phyloP scores from a whole-genome alignment of 1,140 invertebrate genomes.

The Asobara japonica region DNA sequence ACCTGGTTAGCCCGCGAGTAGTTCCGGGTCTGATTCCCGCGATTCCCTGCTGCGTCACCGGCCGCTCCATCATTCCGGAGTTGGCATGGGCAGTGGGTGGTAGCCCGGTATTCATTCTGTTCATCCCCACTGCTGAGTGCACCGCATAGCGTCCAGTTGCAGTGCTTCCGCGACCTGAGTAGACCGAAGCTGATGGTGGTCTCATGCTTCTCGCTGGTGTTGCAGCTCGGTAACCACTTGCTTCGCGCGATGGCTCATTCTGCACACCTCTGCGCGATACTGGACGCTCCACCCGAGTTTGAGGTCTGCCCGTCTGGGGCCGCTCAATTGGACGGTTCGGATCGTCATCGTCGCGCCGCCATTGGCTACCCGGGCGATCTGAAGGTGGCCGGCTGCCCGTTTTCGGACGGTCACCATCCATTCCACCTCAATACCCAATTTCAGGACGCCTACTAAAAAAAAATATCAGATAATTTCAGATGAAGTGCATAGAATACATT shows the following conservation, averaged over 20 bases:
- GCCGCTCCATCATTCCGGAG: slow-evolving; percentile 72
- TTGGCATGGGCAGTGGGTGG: slow-evolving; percentile 41
- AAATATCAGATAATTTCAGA: not conserved
- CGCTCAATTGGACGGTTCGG: slow-evolving; percentile 26
- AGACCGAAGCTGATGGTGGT: slow-evolving; percentile 50
- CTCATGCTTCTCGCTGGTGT: slow-evolving; percentile 49
- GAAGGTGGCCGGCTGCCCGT: not conserved
- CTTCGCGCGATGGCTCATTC: slow-evolving; percentile 41
- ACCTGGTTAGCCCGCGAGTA: slow-evolving; percentile 64
- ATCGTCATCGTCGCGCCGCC: not conserved
- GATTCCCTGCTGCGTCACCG: slow-evolving; percentile 85
- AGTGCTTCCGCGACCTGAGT: slow-evolving; percentile 44
- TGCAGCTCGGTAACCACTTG: slow-evolving; percentile 35
- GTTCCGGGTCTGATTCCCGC: slow-evolving; percentile 79
- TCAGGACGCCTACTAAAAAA: not conserved
- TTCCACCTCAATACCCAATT: not conserved
- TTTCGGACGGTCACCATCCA: slow-evolving; percentile 12
- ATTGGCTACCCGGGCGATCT: not conserved
- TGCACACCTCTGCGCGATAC: slow-evolving; percentile 56
- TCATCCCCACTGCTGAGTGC: slow-evolving; percentile 32
- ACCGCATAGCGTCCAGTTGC: slow-evolving; percentile 42
- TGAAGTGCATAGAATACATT: no score
- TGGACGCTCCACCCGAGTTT: slow-evolving; percentile 57
- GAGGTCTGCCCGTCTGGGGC: slow-evolving; percentile 37
- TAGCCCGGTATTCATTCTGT: slow-evolving; percentile 46